These are phyloP conservation scores for Apodemia duryi DNA, from an alignment of 2,888 invertebrate species.

Conservation along the genomic window DNA sequence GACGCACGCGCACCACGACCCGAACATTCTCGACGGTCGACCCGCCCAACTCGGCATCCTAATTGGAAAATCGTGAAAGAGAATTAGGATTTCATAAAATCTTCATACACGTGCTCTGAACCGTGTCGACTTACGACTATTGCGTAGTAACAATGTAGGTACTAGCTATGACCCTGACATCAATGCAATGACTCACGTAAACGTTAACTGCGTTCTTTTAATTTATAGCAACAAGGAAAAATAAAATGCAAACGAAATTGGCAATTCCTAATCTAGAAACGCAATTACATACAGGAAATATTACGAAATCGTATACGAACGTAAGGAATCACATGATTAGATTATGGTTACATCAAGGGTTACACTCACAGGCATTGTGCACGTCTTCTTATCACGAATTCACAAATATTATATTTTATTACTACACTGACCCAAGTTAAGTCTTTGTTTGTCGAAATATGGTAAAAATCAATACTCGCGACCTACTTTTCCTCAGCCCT, in stretches of 20 bases:
- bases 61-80: constrained; percentile 29
- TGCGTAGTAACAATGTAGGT: constrained; percentile 40
- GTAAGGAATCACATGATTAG: constrained; percentile 54
- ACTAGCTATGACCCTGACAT: constrained; percentile 49
- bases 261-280: background rate
- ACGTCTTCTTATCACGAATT: constrained; percentile 40
- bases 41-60: constrained; percentile 72
- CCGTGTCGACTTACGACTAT: constrained; percentile 31
- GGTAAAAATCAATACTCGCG: constrained; percentile 67
- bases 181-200: constrained; percentile 40
- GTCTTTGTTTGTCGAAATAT: constrained; percentile 57
- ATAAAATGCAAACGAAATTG: constrained; percentile 1
- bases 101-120: constrained; percentile 28
- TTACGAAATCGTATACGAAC: constrained; percentile 41
- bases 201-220: constrained; percentile 19
- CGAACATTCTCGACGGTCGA: constrained; percentile 95
- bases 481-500: constrained; percentile 58
- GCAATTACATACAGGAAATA: constrained; percentile 20
- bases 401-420: constrained; percentile 42
- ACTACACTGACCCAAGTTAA: constrained; percentile 41
- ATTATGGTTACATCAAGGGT: constrained; percentile 27
- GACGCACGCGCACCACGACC: constrained; percentile 96
- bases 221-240: constrained; percentile 6
- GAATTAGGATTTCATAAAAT: constrained; percentile 21
- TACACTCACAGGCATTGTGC: constrained; percentile 68